Evolutionary conservation across 2,113 vertebrate species (phyloP).

Genomic region (Phycodurus eques): DNA sequence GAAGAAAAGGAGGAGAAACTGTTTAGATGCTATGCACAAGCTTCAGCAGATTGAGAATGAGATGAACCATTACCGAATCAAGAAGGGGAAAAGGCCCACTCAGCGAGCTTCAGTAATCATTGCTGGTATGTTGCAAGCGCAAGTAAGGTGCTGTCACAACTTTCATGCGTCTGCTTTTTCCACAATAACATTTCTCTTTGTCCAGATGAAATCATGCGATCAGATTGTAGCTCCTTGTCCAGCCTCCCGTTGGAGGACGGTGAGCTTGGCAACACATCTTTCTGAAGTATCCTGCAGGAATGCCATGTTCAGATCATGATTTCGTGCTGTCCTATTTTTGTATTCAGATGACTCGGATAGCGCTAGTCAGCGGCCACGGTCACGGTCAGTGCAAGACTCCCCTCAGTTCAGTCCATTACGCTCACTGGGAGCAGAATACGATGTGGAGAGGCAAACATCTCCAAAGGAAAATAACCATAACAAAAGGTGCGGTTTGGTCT

Average conservation of each 20-base stretch:
- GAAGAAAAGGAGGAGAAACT: slow-evolving; percentile 92
- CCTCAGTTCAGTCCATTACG: slow-evolving; percentile 83
- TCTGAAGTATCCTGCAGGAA: background rate
- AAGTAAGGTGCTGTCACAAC: background rate
- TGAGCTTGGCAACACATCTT: slow-evolving; percentile 64
- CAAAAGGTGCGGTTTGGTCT: slow-evolving; percentile 53
- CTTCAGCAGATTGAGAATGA: slow-evolving; percentile 92
- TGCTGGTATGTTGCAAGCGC: slow-evolving; percentile 71
- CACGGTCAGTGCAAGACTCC: slow-evolving; percentile 83
- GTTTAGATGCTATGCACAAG: slow-evolving; percentile 84
- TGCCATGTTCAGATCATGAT: background rate
- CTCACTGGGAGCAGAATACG: slow-evolving; percentile 72
- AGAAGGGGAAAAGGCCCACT: slow-evolving; percentile 87
- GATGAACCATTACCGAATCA: slow-evolving; percentile 91
- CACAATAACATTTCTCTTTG: slow-evolving; percentile 23
- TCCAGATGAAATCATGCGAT: slow-evolving; percentile 87
- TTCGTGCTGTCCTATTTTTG: slow-evolving; percentile 9
- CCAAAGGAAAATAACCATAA: slow-evolving; percentile 64
- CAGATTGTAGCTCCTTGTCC: slow-evolving; percentile 88
- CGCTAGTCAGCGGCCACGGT: slow-evolving; percentile 73
- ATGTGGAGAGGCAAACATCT: slow-evolving; percentile 58
- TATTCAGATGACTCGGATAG: slow-evolving; percentile 75
- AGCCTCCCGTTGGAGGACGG: slow-evolving; percentile 86
- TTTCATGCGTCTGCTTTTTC: background rate
- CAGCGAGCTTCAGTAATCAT: slow-evolving; percentile 83